Evolutionary conservation across 2,888 invertebrate genomes (phyloP).

Genomic region (Meandrusa payeni): DNA sequence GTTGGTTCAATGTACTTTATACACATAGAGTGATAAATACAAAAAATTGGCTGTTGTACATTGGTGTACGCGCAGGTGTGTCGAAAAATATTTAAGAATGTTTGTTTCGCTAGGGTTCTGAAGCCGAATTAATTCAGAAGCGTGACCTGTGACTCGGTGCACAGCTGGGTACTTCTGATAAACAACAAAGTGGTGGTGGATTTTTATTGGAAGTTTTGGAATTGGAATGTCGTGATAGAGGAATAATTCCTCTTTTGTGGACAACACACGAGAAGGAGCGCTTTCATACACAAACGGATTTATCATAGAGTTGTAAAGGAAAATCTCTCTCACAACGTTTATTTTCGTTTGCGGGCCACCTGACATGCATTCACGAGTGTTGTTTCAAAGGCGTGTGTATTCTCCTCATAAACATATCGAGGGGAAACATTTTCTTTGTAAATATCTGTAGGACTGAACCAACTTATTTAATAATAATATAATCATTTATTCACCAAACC

Average conservation of each 20-base stretch:
- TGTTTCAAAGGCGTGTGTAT: constrained; percentile 3
- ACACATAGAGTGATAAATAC: not conserved
- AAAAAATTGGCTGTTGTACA: not conserved
- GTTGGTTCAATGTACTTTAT: constrained; percentile 3
- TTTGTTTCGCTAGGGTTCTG: too few species aligned
- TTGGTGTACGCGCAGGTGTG: too few species aligned
- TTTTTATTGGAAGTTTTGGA: too few species aligned
- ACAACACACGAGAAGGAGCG: not conserved
- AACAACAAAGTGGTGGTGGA: too few species aligned
- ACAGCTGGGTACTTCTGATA: too few species aligned
- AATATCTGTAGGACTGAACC: too few species aligned
- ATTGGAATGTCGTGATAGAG: not conserved
- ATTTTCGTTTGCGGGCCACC: constrained; percentile 3
- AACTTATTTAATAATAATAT: too few species aligned
- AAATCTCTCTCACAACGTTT: not conserved
- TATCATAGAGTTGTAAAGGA: not conserved
- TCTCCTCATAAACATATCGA: not conserved
- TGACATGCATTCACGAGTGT: not conserved
- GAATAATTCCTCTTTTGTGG: not conserved
- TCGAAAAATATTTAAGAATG: too few species aligned
- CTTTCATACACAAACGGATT: constrained; percentile 2
- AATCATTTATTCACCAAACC: too few species aligned
- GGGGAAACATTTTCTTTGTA: too few species aligned
- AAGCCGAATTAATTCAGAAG: too few species aligned
- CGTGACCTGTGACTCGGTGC: too few species aligned